phyloP scores from a whole-genome alignment of 2,113 vertebrate genomes.

The Laticauda colubrina region DNA sequence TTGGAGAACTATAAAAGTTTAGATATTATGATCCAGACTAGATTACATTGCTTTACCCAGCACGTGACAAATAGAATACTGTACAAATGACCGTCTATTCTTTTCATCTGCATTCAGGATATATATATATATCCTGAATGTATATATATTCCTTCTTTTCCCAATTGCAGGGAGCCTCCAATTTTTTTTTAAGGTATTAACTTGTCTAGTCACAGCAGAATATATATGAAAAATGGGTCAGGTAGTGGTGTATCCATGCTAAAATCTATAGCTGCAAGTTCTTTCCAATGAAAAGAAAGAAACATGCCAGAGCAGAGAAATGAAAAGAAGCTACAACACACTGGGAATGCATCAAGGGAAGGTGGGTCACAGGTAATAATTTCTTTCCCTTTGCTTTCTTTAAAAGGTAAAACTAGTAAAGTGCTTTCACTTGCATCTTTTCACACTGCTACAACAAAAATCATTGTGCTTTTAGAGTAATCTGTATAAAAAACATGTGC shows the following conservation, averaged over 20 bases:
- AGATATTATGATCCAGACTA: background rate
- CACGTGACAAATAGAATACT: background rate
- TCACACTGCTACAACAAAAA: background rate
- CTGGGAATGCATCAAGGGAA: background rate
- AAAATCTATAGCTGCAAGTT: background rate
- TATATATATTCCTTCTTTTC: background rate
- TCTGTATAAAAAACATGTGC: background rate
- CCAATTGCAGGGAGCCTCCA: background rate
- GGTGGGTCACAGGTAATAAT: background rate
- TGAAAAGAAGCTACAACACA: background rate
- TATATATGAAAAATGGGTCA: background rate
- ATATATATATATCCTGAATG: too few relatives aligned
- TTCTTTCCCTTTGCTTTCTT: background rate
- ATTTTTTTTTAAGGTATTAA: background rate
- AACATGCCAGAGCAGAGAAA: background rate
- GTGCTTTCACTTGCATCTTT: background rate
- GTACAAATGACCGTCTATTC: background rate
- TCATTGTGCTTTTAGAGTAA: background rate
- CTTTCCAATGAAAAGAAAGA: background rate
- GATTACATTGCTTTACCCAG: background rate
- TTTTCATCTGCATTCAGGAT: background rate
- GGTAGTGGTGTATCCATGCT: background rate
- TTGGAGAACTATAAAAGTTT: background rate
- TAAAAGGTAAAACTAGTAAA: background rate
- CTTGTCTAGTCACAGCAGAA: background rate